Evolutionary conservation across 2,797 vertebrate species (phyloP), one percentile per base, ranked within the genome.

Genomic region (Knipowitschia caucasica): DNA sequence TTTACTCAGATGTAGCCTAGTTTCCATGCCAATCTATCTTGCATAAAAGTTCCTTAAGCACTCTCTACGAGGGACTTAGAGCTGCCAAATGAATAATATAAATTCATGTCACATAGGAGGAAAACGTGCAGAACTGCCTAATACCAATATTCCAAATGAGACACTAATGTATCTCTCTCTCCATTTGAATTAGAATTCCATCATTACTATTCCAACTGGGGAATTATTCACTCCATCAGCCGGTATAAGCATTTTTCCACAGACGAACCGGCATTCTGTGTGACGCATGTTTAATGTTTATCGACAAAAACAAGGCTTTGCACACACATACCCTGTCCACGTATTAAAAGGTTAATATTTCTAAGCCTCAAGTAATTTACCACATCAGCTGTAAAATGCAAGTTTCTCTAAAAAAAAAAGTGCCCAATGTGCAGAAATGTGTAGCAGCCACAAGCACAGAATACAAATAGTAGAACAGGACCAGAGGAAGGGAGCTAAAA

Each of bases 161-260:
- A 33, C 82, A 83, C 67, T 83, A 75, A 84, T 85, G 85, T 80
- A 59, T 73, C 5, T n/a, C 67, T 77, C 78, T 62, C 80, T 86
- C 82, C 72, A 69, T 86, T 76, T 84, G 84, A 83, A 88, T 86
- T 83, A 85, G 76, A 78, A 86, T 81, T 64, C 68, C 56, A 56
- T 84, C 78, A 83, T 88, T 88, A 84, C 77, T 79, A 85, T 88
- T 88, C 83, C 78, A 74, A 53, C 76, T 74, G 54, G 59, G 80
- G 75, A 81, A 83, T 85, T 81, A 84, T 81, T 77, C 74, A 81
- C 77, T 83, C 78, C 74, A 75, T 87, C 83, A 78, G 60, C 64
- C 71, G 70, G 78, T 82, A 87, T 83, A 82, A 81, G 80, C 82
- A 71, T 62, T 81, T 83, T 45, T 79, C 67, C 60, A 59, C 67